A percentile compares a stretch with the other conserved stretches of the same genome.
These are phyloP conservation scores for Zeugodacus cucurbitae DNA, from an alignment of 1,140 invertebrate species.

Conservation along the genomic window DNA sequence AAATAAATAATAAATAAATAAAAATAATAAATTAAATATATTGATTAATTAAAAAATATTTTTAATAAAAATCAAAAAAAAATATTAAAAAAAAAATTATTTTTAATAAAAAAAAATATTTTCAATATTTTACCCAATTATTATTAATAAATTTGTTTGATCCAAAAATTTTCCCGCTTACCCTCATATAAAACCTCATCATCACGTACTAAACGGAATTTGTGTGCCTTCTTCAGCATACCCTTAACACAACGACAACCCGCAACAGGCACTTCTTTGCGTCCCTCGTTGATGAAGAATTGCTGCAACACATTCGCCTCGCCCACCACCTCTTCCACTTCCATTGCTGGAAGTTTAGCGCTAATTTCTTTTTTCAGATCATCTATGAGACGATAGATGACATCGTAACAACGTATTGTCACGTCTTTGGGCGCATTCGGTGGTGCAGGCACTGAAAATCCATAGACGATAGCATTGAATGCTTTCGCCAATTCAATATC, in stretches of 20 bases:
- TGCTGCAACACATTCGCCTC: slow-evolving; percentile 88
- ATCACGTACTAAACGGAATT: slow-evolving; percentile 79
- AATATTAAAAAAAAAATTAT: no score
- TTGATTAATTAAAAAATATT: slow-evolving; percentile 45
- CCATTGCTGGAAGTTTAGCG: slow-evolving; percentile 75
- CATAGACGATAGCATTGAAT: slow-evolving; percentile 88
- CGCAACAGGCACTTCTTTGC: slow-evolving; percentile 86
- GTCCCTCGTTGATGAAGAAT: slow-evolving; percentile 85
- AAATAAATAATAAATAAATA: no score
- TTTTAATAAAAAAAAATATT: slow-evolving; percentile 43
- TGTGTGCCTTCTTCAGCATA: slow-evolving; percentile 74
- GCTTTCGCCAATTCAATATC: slow-evolving; percentile 88
- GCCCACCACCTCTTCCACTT: slow-evolving; percentile 83
- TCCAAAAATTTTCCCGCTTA: slow-evolving; percentile 58
- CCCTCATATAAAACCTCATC: slow-evolving; percentile 80
- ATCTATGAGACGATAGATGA: slow-evolving; percentile 93
- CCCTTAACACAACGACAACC: slow-evolving; percentile 89
- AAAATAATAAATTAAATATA: no score
- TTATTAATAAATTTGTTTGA: neutral
- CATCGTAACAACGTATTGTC: slow-evolving; percentile 77
- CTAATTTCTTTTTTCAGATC: slow-evolving; percentile 86
- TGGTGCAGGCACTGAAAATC: slow-evolving; percentile 81
- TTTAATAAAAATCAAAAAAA: no score
- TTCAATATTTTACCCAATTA: no score
- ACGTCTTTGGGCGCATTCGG: slow-evolving; percentile 68